A percentile compares a stretch with the other conserved stretches of the same genome.
Conservation (phyloP, 2,888 invertebrate species). For the Hirtodrosophila confusa region DNA sequence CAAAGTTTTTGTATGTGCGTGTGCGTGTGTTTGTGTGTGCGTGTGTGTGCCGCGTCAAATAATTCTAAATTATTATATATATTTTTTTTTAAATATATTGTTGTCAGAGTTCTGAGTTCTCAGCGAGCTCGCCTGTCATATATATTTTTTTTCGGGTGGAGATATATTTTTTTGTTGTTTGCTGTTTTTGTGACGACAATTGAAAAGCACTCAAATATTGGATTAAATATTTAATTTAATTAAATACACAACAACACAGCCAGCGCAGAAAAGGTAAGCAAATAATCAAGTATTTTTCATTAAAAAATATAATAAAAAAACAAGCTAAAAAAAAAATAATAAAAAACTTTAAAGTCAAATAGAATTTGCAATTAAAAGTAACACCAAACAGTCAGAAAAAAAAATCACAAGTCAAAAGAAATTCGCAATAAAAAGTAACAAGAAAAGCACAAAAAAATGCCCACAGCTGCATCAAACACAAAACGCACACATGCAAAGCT, state of each 20-base stretch:
- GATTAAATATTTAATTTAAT: conserved; percentile 33
- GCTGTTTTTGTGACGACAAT: neutral
- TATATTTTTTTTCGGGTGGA: conserved; percentile 40
- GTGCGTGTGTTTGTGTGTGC: conserved; percentile 8
- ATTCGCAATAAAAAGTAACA: neutral
- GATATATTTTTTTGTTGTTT: conserved; percentile 6
- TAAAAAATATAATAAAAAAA: neutral
- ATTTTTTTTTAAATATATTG: neutral
- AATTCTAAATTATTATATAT: neutral
- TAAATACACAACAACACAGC: neutral
- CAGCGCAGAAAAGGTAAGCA: conserved; percentile 31
- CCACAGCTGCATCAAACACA: too few relatives aligned
- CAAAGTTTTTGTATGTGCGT: conserved; percentile 6
- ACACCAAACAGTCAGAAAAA: too few relatives aligned
- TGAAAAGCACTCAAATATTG: conserved; percentile 15
- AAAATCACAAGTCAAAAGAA: neutral
- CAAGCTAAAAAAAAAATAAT: too few relatives aligned
- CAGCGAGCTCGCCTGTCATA: too few relatives aligned
- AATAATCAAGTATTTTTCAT: neutral
- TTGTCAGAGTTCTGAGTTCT: neutral
- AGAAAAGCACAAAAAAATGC: too few relatives aligned
- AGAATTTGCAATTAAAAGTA: neutral
- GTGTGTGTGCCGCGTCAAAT: too few relatives aligned
- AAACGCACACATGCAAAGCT: neutral
- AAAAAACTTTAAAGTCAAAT: too few relatives aligned